phyloP scores from a whole-genome alignment of 2,888 invertebrate species.

The Schizaphis graminum region DNA sequence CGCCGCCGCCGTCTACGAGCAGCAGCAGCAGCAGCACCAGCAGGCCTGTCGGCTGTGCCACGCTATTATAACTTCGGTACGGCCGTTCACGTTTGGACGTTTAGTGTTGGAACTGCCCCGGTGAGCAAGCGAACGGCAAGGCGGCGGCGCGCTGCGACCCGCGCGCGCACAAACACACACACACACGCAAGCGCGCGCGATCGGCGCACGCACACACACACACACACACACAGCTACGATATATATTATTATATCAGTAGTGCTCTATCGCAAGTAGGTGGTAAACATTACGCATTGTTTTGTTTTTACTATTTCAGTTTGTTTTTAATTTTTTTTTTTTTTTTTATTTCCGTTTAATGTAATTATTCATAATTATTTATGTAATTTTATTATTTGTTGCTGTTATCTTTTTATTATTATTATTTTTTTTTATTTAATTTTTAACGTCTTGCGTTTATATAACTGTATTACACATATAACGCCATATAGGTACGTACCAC shows the following conservation, averaged over 20 bases:
- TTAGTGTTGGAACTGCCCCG: conserved; percentile 43
- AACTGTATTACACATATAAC: background rate
- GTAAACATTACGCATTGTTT: conserved; percentile 54
- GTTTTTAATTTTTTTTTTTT: conserved; percentile 12
- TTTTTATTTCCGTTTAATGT: background rate
- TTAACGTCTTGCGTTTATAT: background rate
- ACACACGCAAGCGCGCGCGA: background rate
- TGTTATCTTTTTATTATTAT: background rate
- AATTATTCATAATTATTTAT: background rate
- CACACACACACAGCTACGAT: background rate
- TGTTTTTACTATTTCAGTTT: conserved; percentile 33
- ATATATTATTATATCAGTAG: conserved; percentile 15
- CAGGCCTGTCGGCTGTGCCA: conserved; percentile 14
- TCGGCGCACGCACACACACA: background rate
- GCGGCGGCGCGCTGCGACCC: conserved; percentile 31
- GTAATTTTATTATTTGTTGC: background rate
- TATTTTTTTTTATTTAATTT: background rate
- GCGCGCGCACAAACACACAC: background rate
- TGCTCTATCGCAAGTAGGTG: conserved; percentile 41
- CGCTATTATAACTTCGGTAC: conserved; percentile 26
- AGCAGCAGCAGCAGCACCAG: background rate
- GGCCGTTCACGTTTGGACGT: background rate
- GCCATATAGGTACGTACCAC: background rate
- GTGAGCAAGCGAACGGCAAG: conserved; percentile 23
- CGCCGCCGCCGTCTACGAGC: background rate